These are phyloP conservation scores for Telenomus remus DNA, from an alignment of 1,140 invertebrate genomes.

Conservation along the genomic window DNA sequence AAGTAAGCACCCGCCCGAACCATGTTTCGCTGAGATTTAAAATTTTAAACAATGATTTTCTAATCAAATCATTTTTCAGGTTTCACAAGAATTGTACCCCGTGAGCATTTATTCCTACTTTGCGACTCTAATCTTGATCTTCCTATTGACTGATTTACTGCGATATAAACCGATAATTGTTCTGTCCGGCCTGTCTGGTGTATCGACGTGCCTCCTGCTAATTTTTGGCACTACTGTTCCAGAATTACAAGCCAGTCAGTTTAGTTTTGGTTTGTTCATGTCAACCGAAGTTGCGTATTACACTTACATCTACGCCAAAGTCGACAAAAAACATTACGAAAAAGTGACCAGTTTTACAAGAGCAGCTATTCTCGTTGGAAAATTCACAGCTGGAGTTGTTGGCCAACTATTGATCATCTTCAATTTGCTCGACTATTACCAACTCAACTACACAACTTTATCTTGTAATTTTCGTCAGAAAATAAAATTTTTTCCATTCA, in stretches of 20 bases:
- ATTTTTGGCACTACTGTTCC: slow-evolving; percentile 69
- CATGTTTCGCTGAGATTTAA: too few species aligned
- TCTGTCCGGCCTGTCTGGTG: slow-evolving; percentile 77
- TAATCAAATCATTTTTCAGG: slow-evolving; percentile 70
- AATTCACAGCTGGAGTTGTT: slow-evolving; percentile 81
- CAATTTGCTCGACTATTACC: slow-evolving; percentile 78
- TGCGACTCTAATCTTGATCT: slow-evolving; percentile 82
- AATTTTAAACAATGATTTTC: slow-evolving; percentile 1
- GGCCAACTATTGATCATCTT: slow-evolving; percentile 82
- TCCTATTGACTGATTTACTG: slow-evolving; percentile 88
- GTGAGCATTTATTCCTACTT: slow-evolving; percentile 88
- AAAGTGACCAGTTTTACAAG: slow-evolving; percentile 86
- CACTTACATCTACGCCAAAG: slow-evolving; percentile 95
- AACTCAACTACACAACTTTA: slow-evolving; percentile 84
- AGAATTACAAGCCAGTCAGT: slow-evolving; percentile 73
- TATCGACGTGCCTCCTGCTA: slow-evolving; percentile 63
- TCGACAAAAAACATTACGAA: slow-evolving; percentile 84
- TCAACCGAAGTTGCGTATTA: slow-evolving; percentile 94
- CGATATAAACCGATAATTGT: slow-evolving; percentile 92
- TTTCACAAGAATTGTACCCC: slow-evolving; percentile 87
- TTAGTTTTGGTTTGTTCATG: slow-evolving; percentile 87
- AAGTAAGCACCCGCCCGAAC: slow-evolving; percentile 61
- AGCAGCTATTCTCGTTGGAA: slow-evolving; percentile 82
- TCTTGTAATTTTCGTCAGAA: slow-evolving; percentile 76
- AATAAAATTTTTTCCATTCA: too few species aligned